Base-by-base conservation (phyloP, 2,113 vertebrate species). In the Hippotragus niger region DNA sequence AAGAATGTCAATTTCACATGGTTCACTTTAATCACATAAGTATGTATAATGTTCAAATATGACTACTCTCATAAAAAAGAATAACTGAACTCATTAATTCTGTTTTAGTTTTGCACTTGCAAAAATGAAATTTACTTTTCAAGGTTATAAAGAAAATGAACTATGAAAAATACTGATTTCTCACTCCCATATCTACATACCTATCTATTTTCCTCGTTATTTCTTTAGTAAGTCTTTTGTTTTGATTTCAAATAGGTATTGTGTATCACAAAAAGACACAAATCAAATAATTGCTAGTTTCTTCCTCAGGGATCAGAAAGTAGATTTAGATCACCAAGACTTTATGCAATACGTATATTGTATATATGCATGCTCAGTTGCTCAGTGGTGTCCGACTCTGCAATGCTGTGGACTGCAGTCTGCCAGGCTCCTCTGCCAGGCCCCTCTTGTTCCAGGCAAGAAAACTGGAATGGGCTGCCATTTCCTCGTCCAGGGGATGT, bases 71-170 rank as follows among this genome's bases (percentile, higher is more conserved):
- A 91, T 62, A 84, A 90, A 86, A 81, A 85, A 93, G 25, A 92
- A 88, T 57, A 93, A 88, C 50, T 93, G 90, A 90, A 36, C 29
- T 27, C 15, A 21, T 60, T 47, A 55, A 50, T 64, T 64, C 45
- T 64, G 47, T 25, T 95, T 95, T 82, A 76, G 15, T 87, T 89
- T 85, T 96, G 50, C 3, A 71, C 9, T 85, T 86, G 9, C 27
- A 80, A 85, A 93, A 95, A 90, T 78, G 13, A 88, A 95, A 91
- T 90, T 87, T 96, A 91, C 58, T 90, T 95, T 67, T 78, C 23
- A 45, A 71, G n/a, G 8, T 58, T 52, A 36, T 23, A 91, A 80
- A 94, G 15, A 93, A 90, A 78, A 55, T 89, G 5, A 58, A 12
- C 40, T 92, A 21, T 40, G 29, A 92, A 85, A 97, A 90, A 64